Conservation (phyloP, 2,888 invertebrate genomes). For the Polyommatus icarus region DNA sequence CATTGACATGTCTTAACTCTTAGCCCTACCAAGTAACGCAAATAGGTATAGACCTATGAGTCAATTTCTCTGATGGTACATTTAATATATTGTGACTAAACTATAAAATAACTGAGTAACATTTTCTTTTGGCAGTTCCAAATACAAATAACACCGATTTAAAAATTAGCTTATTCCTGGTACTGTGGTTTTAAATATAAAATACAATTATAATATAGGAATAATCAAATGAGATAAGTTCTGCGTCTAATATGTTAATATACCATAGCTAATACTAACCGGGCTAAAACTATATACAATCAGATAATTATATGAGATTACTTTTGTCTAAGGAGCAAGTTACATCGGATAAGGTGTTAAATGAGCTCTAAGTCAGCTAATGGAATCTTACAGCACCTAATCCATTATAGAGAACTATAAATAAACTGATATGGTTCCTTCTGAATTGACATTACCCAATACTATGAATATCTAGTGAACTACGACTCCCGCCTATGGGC, state of each 20-base stretch:
- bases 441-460: slow-evolving; percentile 27
- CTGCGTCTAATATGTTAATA: background rate
- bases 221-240: slow-evolving; percentile 7
- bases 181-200: background rate
- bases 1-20: background rate
- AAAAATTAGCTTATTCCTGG: background rate
- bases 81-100: background rate
- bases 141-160: background rate
- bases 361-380: background rate
- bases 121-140: background rate
- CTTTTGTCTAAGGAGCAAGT: slow-evolving; percentile 3
- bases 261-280: slow-evolving; percentile 6
- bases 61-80: background rate
- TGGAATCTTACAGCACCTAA: slow-evolving; percentile 13
- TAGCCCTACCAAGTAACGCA: background rate
- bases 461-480: slow-evolving; percentile 23
- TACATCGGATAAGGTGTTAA: background rate
- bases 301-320: background rate
- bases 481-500: background rate
- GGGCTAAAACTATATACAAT: slow-evolving; percentile 6
- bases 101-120: background rate
- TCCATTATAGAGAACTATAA: background rate
- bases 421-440: slow-evolving; percentile 26
- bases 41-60: background rate
- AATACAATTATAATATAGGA: slow-evolving; percentile 16